Evolutionary conservation across 2,797 vertebrate species (phyloP).

Genomic region (Silurus lanzhouensis): DNA sequence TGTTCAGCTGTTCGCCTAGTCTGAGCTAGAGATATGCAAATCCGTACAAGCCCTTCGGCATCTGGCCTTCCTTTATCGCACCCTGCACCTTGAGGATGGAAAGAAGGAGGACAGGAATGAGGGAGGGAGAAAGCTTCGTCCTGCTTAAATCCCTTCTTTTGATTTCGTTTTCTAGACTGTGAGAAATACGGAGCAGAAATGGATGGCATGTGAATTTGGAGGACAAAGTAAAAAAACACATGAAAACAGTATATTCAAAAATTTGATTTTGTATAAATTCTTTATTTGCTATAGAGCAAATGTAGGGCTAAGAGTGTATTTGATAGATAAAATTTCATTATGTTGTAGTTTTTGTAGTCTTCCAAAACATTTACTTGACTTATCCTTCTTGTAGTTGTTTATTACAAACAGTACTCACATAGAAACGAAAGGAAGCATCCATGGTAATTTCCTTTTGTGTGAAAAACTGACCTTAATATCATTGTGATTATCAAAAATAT

Average conservation of each 20-base stretch:
- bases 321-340: neutral
- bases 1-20: constrained; percentile 66
- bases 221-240: neutral
- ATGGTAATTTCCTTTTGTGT: neutral
- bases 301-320: neutral
- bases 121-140: constrained; percentile 43
- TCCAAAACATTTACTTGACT: neutral
- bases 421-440: neutral
- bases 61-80: constrained; percentile 78
- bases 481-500: neutral
- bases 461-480: neutral
- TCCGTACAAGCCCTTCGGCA: constrained; percentile 64
- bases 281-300: neutral
- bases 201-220: neutral
- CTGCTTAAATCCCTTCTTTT: constrained; percentile 29
- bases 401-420: neutral
- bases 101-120: constrained; percentile 29
- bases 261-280: neutral
- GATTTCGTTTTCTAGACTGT: neutral
- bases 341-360: neutral
- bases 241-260: neutral
- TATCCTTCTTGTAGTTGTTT: neutral
- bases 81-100: constrained; percentile 70
- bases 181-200: constrained; percentile 5
- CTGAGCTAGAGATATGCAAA: constrained; percentile 64